Evolutionary conservation across 2,797 vertebrate species (phyloP), one percentile per base, ranked within the genome.

Genomic region (Craterocephalus amniculus): DNA sequence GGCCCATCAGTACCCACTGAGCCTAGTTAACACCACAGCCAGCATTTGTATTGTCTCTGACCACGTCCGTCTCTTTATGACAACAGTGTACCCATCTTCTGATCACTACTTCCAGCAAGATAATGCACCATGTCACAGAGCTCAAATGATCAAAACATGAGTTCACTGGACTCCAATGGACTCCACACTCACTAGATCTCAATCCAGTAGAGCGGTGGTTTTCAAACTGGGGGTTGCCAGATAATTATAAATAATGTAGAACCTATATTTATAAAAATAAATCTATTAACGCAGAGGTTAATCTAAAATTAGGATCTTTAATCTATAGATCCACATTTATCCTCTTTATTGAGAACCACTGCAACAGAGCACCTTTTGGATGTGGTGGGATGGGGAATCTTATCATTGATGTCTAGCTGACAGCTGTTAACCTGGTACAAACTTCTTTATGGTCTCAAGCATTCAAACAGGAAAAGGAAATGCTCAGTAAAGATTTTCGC

Each of bases 81-180:
- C 59, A 43, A 79, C 67, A 76, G 58, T 81, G 34, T 55, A 62
- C 13, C 57, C 40, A 74, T 82, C 68, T 73, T 85, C 69, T 85
- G 76, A 83, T 83, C 72, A 70, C 59, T 75, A 72, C 76, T 83
- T 85, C 69, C 68, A 88, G 79, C 51, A 72, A 43, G 36, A 63
- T 61, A 38, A 48, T 27, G 6, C 4, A 8, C 34, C 18, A 66
- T 35, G 12, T 51, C 58, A 45, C 6, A 57, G 57, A 58, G 43
- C 5, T n/a, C 14, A 24, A 38, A 59, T 29, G 8, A 6, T 63
- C 4, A 3, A 49, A 58, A 51, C 64, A 54, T 34, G 24, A 34
- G 32, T 34, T 38, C 36, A 14, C 29, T 31, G 29, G 18, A 20
- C 18, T 43, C 40, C 14, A 43, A 20, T 43, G 18, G 40, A 16